Base-by-base conservation (phyloP, 2,888 invertebrate species). In the Cheilosia vernalis region DNA sequence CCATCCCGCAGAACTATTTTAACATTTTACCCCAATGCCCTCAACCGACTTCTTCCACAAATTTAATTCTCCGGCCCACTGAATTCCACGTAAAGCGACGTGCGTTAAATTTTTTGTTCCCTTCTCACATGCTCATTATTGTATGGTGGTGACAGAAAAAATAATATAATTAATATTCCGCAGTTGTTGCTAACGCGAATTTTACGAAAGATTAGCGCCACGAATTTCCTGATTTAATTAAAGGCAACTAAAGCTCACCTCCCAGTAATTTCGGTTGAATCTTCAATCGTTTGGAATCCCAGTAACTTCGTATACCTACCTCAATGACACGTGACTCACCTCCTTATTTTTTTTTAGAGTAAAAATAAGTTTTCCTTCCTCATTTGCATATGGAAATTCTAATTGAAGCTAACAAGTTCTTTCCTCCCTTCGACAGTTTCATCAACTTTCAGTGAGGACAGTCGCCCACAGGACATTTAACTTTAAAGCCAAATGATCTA, bases 301-400 rank as follows among this genome's bases (percentile, higher is more conserved):
- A 49, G 10, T 33, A 44, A 27, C 47, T 37, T 7, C 15, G 24
- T 21, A 17, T n/a, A 27, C 40, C 9, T 5, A 19, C 27, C 17
- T 33, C 15, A n/a, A n/a, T 44, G 1, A 27, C 27, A 27, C 27
- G 27, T 19, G n/a, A 27, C 51, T 51, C 30, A 76, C 60, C 67
- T 76, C 51, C 30, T 19, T 19, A n/a, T 49, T 53, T 19, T 27
- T 49, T 61, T 17, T 47, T 6, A 49, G 19, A 30, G 7, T 27
- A 15, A 13, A 40, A 37, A 60, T 27, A 60, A 66, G 21, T 60
- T 72, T 51, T 30, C 13, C 5, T 40, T 21, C 10, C 67, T 44
- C 79, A 79, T 83, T 83, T 83, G 67, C 83, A 83, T 83, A 73
- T 79, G 67, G 73, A 83, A 73, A 69, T 67, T 79, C 44, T 69